Evolutionary conservation across 2,113 vertebrate species (phyloP).

Genomic region (Misgurnus mizolepis): DNA sequence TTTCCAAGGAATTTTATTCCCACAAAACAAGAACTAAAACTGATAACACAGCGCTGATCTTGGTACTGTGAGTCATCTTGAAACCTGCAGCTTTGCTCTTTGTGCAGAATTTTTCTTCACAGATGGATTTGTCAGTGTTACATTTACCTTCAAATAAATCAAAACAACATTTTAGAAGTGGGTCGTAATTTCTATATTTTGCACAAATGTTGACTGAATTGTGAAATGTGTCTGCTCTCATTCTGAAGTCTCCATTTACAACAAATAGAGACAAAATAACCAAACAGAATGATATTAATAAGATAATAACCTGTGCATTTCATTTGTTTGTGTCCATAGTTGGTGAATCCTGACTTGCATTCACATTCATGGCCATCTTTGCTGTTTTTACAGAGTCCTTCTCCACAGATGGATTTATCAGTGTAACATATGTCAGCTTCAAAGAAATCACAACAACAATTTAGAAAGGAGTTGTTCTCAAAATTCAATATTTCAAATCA

Average conservation of each 20-base stretch:
- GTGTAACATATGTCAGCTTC: slow-evolving; percentile 60
- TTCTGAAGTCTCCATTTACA: not conserved
- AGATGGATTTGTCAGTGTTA: too few species aligned
- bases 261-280: not conserved
- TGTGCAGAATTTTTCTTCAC: too few species aligned
- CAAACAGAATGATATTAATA: not conserved
- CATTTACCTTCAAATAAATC: too few species aligned
- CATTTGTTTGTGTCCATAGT: slow-evolving; percentile 58
- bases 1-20: too few species aligned
- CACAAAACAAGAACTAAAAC: too few species aligned
- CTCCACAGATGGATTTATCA: slow-evolving; percentile 60
- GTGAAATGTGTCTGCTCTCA: too few species aligned
- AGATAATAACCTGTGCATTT: slow-evolving; percentile 63
- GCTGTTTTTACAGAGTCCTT: slow-evolving; percentile 59
- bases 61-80: too few species aligned
- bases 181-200: not conserved
- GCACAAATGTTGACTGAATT: too few species aligned
- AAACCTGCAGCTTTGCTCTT: too few species aligned
- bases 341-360: slow-evolving; percentile 63
- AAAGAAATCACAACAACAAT: slow-evolving; percentile 44
- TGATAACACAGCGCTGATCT: too few species aligned
- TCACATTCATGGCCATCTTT: slow-evolving; percentile 56
- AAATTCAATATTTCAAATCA: too few species aligned
- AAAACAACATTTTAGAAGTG: too few species aligned
- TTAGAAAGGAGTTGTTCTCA: not conserved